Conservation (phyloP, 2,888 invertebrate genomes). For the Sinelater perroti region DNA sequence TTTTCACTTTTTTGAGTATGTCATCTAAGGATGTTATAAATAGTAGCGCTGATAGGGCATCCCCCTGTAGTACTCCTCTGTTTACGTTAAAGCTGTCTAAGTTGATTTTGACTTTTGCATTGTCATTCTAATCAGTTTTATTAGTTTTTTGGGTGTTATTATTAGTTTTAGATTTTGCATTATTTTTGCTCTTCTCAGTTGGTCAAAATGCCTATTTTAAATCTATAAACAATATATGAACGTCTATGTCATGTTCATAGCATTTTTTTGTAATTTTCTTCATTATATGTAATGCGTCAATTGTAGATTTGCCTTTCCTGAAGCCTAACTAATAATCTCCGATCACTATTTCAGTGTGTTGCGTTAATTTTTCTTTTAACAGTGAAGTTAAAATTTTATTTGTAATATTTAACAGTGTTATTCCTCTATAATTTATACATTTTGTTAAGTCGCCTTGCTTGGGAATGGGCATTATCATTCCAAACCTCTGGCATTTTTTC, state of each 20-base stretch:
- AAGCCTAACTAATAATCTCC: background rate
- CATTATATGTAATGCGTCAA: constrained; percentile 3
- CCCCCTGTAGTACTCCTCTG: background rate
- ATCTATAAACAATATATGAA: too few relatives aligned
- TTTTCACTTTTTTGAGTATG: constrained; percentile 4
- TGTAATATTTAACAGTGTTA: background rate
- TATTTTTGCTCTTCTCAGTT: constrained; percentile 6
- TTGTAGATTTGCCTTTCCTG: background rate
- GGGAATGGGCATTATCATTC: constrained; percentile 4
- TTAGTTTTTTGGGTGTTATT: constrained; percentile 1
- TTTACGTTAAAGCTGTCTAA: background rate
- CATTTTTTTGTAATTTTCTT: too few relatives aligned
- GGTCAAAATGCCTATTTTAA: background rate
- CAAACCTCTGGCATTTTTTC: too few relatives aligned
- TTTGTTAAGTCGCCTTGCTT: background rate
- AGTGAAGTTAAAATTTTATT: background rate
- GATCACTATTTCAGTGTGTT: background rate
- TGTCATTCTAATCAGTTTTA: background rate
- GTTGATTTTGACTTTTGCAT: constrained; percentile 4
- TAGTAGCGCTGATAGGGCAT: background rate
- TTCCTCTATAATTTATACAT: background rate
- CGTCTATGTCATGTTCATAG: too few relatives aligned
- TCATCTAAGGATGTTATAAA: too few relatives aligned
- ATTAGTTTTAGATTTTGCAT: background rate
- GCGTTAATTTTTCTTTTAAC: background rate